A percentile compares a stretch with the other conserved stretches of the same genome.
Evolutionary conservation across 1,140 invertebrate species (phyloP).

Genomic region (Potamilus streckersoni): DNA sequence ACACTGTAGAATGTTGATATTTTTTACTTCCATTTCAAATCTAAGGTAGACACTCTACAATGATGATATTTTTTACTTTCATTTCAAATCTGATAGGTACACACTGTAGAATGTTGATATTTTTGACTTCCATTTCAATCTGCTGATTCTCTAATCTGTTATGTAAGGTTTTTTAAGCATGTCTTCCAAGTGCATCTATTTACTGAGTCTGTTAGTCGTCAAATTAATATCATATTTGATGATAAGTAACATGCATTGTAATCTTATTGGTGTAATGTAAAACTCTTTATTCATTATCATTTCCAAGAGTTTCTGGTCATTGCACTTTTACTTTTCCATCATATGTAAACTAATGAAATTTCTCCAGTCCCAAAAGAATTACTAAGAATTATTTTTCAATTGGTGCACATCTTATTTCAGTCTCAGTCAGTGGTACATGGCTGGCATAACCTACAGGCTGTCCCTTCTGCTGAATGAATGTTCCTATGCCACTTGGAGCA

Average conservation of each 20-base stretch:
- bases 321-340: not conserved
- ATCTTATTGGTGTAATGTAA: not conserved
- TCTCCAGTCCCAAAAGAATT: not conserved
- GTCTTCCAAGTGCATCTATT: conserved; percentile 66
- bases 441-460: too few species aligned
- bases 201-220: conserved; percentile 54
- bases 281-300: conserved; percentile 2
- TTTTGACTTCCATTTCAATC: not conserved
- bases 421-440: too few species aligned
- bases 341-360: conserved; percentile 4
- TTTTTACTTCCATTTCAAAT: not conserved
- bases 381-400: conserved; percentile 1
- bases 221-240: conserved; percentile 63
- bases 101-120: too few species aligned
- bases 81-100: too few species aligned
- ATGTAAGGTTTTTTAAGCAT: conserved; percentile 34
- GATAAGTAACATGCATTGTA: not conserved
- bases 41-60: not conserved
- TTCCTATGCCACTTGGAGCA: too few species aligned
- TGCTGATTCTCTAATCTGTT: not conserved
- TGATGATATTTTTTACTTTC: not conserved
- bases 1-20: too few species aligned
- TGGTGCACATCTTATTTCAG: not conserved
- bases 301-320: conserved; percentile 7
- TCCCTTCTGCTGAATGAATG: too few species aligned